Base-by-base conservation (phyloP, 2,113 vertebrate genomes). In the Prinia subflava region DNA sequence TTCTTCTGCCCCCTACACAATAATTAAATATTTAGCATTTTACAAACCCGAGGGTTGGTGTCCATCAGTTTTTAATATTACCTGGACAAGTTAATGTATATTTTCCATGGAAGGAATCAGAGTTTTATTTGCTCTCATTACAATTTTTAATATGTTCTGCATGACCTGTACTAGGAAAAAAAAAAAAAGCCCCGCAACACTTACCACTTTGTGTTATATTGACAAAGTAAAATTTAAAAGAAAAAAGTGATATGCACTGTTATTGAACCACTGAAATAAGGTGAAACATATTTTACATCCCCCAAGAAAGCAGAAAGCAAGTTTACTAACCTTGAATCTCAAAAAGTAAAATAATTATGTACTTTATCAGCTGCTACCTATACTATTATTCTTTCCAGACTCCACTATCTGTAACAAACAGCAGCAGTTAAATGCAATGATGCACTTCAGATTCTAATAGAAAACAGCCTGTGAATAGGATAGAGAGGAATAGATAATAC, bases 1-100 rank as follows among this genome's bases (percentile, higher is more conserved):
- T 97, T 98, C 80, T 97, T 83, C 96, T 98, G 96, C 96, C 97
- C 97, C 64, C 97, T 98, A 94, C 93, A 97, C 97, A 98, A 90
- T 68, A 95, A 50, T 30, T 65, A 89, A 88, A 57, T 79, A 90
- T 60, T 94, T 41, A 74, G 18, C 30, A 78, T 55, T 82, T 92
- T 95, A 30, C 23, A 77, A 92, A 80, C 3, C 37, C 4, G 2
- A 60, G 8, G 7, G 46, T 63, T 77, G 24, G 37, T 71, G 25
- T 68, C 33, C 9, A 37, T 59, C 68, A 44, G 25, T 73, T 89
- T 69, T 91, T 37, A 57, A n/a, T n/a, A 25, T 65, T 85, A 49
- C 23, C 33, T 50, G n/a, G 19, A 9, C 15, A 64, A 91, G 35
- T 44, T 67, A 35, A 73, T n/a, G 4, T 3, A 64, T 2, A 28